phyloP scores from a whole-genome alignment of 2,888 invertebrate genomes.

The Xanthorhoe designata region DNA sequence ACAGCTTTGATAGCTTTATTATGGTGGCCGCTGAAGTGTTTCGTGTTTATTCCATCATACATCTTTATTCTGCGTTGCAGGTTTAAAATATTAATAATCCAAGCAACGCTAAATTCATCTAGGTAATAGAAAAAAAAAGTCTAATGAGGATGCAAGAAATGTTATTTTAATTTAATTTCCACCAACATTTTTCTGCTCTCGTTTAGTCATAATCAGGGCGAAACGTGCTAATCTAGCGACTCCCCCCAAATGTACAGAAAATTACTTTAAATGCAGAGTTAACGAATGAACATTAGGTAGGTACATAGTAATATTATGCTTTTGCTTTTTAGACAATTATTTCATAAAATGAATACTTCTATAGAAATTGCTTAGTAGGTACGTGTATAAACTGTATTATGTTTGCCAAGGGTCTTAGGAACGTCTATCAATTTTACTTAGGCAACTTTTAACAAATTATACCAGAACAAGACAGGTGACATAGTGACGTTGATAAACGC shows the following conservation, averaged over 20 bases:
- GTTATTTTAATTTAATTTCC: constrained; percentile 72
- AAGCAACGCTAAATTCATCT: constrained; percentile 43
- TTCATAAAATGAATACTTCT: background rate
- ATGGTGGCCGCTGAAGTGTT: no score
- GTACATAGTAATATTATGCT: background rate
- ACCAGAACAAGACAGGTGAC: constrained; percentile 60
- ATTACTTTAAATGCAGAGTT: constrained; percentile 57
- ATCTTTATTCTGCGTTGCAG: no score
- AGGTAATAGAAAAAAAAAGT: constrained; percentile 50
- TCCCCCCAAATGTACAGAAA: constrained; percentile 64
- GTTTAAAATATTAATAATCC: background rate
- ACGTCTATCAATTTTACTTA: constrained; percentile 75
- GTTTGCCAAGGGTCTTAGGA: constrained; percentile 36
- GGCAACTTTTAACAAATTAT: constrained; percentile 50
- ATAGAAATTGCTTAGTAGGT: background rate
- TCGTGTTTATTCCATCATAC: no score
- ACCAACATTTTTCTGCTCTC: constrained; percentile 60
- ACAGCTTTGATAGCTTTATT: no score
- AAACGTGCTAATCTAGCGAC: constrained; percentile 68
- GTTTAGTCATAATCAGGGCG: constrained; percentile 75
- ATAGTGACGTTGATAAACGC: constrained; percentile 59
- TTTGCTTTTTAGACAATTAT: background rate
- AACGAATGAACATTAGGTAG: background rate
- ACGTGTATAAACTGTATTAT: background rate
- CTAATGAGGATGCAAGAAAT: constrained; percentile 63